Percentiles rank a stretch among this genome's conserved stretches.
phyloP scores from a whole-genome alignment of 2,113 vertebrate species.

The Panthera leo region DNA sequence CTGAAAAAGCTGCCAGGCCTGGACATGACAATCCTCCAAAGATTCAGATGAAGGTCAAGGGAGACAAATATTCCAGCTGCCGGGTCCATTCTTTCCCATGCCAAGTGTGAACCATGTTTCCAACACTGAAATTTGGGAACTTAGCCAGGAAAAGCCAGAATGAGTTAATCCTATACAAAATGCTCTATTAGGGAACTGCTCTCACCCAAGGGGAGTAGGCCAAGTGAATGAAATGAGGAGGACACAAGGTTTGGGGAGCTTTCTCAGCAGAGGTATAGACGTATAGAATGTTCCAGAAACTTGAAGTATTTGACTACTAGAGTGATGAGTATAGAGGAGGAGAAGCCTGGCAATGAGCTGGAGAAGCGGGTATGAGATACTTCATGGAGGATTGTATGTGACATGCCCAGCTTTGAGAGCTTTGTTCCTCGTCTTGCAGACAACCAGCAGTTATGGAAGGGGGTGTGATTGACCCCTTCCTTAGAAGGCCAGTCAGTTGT shows the following conservation, averaged over 20 bases:
- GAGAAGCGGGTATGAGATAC: not conserved
- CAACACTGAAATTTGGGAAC: not conserved
- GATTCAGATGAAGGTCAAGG: not conserved
- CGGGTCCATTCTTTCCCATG: not conserved
- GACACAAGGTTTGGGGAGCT: not conserved
- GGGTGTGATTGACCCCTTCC: accelerated
- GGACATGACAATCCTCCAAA: not conserved
- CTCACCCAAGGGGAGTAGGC: not conserved
- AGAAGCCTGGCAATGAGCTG: not conserved
- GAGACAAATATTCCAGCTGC: constrained; percentile 3
- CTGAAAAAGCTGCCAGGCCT: not conserved
- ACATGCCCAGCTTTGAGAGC: not conserved
- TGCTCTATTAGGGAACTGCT: not conserved
- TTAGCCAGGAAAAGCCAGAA: not conserved
- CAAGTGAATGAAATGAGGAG: not conserved
- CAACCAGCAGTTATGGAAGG: not conserved
- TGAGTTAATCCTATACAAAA: not conserved
- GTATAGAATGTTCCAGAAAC: not conserved
- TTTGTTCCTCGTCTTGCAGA: not conserved
- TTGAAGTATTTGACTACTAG: not conserved
- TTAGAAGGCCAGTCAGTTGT: not conserved
- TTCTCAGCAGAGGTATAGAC: not conserved
- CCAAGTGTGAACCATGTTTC: not conserved
- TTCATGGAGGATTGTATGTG: not conserved
- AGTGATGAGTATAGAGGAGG: not conserved